These are phyloP conservation scores for Zhengitettix transpicula DNA, from an alignment of 2,888 invertebrate genomes.

Conservation along the genomic window DNA sequence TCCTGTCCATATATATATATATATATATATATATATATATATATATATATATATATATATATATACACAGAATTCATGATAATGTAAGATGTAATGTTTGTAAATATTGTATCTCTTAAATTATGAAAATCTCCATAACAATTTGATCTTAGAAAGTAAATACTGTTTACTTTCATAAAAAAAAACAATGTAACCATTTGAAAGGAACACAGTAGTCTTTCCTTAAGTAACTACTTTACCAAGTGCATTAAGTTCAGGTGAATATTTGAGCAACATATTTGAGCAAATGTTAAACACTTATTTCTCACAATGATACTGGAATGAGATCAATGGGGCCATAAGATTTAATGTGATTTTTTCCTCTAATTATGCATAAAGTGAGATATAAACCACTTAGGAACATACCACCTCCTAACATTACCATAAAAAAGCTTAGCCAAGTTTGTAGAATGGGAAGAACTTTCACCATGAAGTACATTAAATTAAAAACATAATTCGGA, in stretches of 20 bases:
- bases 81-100: no score
- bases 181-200: neutral
- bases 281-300: no score
- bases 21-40: neutral
- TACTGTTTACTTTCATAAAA: neutral
- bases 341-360: neutral
- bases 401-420: neutral
- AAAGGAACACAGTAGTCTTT: no score
- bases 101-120: no score
- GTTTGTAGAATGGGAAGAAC: constrained; percentile 32
- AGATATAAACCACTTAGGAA: neutral
- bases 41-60: neutral
- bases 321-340: neutral
- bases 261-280: no score
- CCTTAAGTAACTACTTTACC: no score
- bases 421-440: constrained; percentile 2
- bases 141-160: no score
- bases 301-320: neutral
- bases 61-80: no score
- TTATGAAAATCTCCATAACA: no score
- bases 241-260: no score
- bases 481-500: constrained; percentile 30
- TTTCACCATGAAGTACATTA: constrained; percentile 33
- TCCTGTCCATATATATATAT: neutral
- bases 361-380: no score